Evolutionary conservation across 1,140 invertebrate genomes (phyloP).

Genomic region (Diprion similis): DNA sequence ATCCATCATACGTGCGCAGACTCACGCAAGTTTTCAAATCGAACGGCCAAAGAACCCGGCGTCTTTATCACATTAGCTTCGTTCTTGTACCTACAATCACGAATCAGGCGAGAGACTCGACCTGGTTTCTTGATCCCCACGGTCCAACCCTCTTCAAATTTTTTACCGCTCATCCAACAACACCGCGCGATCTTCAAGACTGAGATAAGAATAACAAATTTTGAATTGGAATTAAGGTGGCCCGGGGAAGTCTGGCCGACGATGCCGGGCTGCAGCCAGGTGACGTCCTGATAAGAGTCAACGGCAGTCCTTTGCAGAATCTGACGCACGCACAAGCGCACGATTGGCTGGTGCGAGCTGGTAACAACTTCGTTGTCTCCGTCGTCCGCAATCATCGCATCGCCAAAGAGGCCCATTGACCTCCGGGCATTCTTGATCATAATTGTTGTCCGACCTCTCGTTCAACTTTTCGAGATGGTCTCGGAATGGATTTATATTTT

Average conservation of each 20-base stretch:
- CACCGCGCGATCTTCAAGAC: no score
- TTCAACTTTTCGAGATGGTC: neutral
- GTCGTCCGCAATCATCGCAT: slow-evolving; percentile 58
- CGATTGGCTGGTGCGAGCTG: slow-evolving; percentile 70
- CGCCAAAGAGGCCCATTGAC: neutral
- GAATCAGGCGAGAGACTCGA: no score
- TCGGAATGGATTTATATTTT: neutral
- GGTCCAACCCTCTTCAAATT: neutral
- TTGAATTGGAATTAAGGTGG: slow-evolving; percentile 63
- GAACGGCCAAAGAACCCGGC: neutral
- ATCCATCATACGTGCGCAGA: neutral
- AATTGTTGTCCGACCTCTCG: neutral
- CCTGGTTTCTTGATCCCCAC: no score
- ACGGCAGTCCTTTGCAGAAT: slow-evolving; percentile 65
- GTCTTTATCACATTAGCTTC: no score
- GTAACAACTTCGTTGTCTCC: slow-evolving; percentile 72
- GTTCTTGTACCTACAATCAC: no score
- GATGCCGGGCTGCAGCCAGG: slow-evolving; percentile 76
- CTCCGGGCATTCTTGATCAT: neutral
- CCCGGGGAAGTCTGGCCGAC: slow-evolving; percentile 75
- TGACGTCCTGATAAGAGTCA: slow-evolving; percentile 77
- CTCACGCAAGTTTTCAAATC: neutral
- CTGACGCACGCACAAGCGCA: slow-evolving; percentile 77
- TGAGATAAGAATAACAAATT: neutral
- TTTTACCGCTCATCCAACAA: neutral